Percentiles rank a stretch among this genome's conserved stretches.
Evolutionary conservation across 1,140 invertebrate species (phyloP).

Genomic region (Drosophila lacteicornis): DNA sequence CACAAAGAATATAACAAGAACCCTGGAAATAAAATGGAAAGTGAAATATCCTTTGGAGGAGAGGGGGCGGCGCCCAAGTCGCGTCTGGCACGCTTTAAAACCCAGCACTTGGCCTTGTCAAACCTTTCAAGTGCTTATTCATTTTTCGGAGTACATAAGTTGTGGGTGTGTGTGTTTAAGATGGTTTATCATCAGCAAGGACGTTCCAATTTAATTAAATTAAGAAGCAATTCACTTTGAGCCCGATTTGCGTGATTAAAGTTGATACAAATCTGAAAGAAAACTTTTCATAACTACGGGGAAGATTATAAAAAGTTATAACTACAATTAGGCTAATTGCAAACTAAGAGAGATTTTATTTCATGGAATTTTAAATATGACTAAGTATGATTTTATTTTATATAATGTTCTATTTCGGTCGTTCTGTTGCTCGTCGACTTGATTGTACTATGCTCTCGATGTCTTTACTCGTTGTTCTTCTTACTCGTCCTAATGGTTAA

Average conservation of each 20-base stretch:
- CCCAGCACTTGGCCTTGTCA: constrained; percentile 15
- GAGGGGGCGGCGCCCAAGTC: neutral
- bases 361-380: neutral
- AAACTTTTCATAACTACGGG: neutral
- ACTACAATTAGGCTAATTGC: neutral
- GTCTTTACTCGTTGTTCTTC: too few relatives aligned
- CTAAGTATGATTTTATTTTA: neutral
- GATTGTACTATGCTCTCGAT: neutral
- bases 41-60: constrained; percentile 1
- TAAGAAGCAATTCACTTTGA: constrained; percentile 27
- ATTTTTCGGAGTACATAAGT: constrained; percentile 28
- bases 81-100: constrained; percentile 32
- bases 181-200: constrained; percentile 18
- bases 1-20: constrained; percentile 9
- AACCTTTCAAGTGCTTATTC: constrained; percentile 6
- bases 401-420: too few relatives aligned
- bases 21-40: constrained; percentile 10
- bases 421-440: neutral
- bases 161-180: constrained; percentile 1
- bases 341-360: neutral
- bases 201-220: constrained; percentile 58
- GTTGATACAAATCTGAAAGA: constrained; percentile 6
- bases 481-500: neutral
- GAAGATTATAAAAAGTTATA: neutral
- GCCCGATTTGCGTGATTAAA: constrained; percentile 2